Base-by-base conservation (phyloP, 1,140 invertebrate species). In the Campoletis sonorensis region DNA sequence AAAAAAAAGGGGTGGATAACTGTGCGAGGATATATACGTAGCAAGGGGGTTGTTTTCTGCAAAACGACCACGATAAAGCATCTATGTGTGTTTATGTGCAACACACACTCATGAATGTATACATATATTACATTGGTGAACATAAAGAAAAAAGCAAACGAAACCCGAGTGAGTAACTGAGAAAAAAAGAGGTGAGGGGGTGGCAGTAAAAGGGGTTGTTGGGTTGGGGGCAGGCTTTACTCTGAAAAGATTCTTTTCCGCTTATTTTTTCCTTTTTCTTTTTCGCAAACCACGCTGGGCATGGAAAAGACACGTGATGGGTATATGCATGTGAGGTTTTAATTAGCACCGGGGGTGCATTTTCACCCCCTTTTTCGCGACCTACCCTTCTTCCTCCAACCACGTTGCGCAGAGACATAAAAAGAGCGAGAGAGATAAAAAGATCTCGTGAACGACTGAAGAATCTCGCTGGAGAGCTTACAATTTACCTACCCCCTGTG, bases 271-370 rank as follows among this genome's bases (percentile, higher is more conserved):
- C 51, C 78, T 73, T 40, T 61, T 61, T 33, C 51, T 73, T 58
- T 58, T 77, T 77, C 30, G 70, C 27, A 33, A 70, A 70, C 67
- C 67, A 21, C 67, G 30, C 67, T 70, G 67, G 81, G 76, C 76
- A 72, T 82, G 81, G 77, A 82, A 70, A 82, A 82, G 81, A 82
- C 81, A 82, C 77, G 81, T 79, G 81, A 64, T 64, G 61, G 61
- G 10, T 64, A 30, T 33, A 15, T 30, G 77, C 75, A 78, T 79
- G 80, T 77, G 67, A 73, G 67, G 76, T 78, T 78, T 78, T 88
- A 88, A 88, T 88, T 88, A 87, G 85, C 85, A 81, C 75, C 85
- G 79, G 81, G 75, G 82, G 75, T 81, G 82, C 81, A 86, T 81
- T 85, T 77, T 33, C 75, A 64, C 68, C 71, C 21, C 26, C 72